Conservation (phyloP, 2,888 invertebrate genomes). For the Leptinotarsa juncta region DNA sequence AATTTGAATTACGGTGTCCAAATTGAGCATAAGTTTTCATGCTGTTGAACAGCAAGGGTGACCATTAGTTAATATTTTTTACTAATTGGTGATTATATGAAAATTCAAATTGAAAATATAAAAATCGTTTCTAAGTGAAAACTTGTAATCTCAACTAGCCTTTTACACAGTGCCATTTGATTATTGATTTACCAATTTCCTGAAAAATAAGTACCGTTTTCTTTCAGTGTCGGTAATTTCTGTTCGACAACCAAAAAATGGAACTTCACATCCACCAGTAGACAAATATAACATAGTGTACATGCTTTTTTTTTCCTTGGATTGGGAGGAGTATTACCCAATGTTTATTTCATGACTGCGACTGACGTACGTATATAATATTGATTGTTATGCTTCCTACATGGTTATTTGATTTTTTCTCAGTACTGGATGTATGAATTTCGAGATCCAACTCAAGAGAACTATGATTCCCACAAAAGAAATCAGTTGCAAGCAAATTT, state of each 20-base stretch:
- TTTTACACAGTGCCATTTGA: no score
- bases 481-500: conserved; percentile 32
- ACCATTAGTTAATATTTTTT: no score
- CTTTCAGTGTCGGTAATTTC: not conserved
- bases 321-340: conserved; percentile 23
- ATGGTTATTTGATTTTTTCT: not conserved
- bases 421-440: conserved; percentile 46
- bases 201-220: not conserved
- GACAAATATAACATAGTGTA: conserved; percentile 26
- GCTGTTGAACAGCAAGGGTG: no score
- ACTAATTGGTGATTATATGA: no score
- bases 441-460: conserved; percentile 25
- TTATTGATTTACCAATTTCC: no score
- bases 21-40: no score
- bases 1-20: no score
- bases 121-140: no score
- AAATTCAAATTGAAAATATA: no score
- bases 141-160: no score
- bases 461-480: conserved; percentile 31
- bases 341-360: conserved; percentile 27
- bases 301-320: conserved; percentile 31
- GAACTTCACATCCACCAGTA: not conserved
- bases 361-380: conserved; percentile 37
- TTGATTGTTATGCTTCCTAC: not conserved
- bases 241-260: not conserved